phyloP scores from a whole-genome alignment of 2,113 vertebrate genomes.

The Pontoporia blainvillei region DNA sequence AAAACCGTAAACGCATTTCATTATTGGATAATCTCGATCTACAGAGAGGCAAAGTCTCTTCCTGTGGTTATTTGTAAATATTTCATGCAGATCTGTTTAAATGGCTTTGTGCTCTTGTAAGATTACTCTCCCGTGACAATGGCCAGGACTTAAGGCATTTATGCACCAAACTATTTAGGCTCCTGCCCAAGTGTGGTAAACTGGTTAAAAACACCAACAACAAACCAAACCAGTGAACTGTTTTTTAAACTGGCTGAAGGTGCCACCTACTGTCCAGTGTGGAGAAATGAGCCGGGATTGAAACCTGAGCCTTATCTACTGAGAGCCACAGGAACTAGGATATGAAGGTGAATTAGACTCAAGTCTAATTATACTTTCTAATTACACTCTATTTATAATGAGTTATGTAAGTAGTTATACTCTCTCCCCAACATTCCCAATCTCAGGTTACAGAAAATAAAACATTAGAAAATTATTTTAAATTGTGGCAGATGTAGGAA shows the following conservation, averaged over 20 bases:
- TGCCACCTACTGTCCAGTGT: neutral
- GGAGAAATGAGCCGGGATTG: neutral
- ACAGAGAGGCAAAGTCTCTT: fast-evolving
- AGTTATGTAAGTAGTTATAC: neutral
- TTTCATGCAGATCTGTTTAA: neutral
- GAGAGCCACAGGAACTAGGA: neutral
- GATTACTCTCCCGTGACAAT: neutral
- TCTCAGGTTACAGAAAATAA: neutral
- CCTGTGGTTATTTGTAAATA: neutral
- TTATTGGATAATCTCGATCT: too few species aligned
- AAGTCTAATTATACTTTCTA: neutral
- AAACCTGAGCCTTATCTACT: fast-evolving
- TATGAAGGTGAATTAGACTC: neutral
- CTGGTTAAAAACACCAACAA: neutral
- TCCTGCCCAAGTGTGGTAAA: neutral
- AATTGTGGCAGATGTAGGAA: neutral
- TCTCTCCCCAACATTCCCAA: neutral
- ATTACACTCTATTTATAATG: neutral
- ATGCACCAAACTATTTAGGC: neutral
- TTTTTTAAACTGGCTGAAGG: neutral
- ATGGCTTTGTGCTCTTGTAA: neutral
- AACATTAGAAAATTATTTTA: neutral
- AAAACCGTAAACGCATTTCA: too few species aligned
- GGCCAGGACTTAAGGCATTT: neutral
- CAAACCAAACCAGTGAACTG: neutral